A percentile compares a stretch with the other conserved stretches of the same genome.
These are phyloP conservation scores for Polypterus senegalus DNA, from an alignment of 2,113 vertebrate species.

Conservation along the genomic window DNA sequence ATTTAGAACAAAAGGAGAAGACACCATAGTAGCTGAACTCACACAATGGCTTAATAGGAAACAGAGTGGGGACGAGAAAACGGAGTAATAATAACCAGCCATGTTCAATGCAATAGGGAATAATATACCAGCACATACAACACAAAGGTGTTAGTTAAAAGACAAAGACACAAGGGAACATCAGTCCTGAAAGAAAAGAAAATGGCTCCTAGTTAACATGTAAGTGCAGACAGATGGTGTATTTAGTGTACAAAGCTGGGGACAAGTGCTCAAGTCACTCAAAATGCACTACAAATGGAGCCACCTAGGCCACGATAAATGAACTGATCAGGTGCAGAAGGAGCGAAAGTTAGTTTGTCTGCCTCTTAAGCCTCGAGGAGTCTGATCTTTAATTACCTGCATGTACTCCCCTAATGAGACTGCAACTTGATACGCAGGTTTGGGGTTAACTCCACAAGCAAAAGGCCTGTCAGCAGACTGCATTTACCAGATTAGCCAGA, in stretches of 20 bases:
- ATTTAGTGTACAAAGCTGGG: slow-evolving; percentile 28
- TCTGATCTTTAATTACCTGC: slow-evolving; percentile 29
- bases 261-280: slow-evolving; percentile 28
- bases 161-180: slow-evolving; percentile 24
- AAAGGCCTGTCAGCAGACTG: slow-evolving; percentile 7
- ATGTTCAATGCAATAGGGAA: slow-evolving; percentile 21
- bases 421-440: slow-evolving; percentile 29
- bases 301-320: slow-evolving; percentile 24
- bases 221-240: slow-evolving; percentile 52
- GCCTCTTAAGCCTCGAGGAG: background rate
- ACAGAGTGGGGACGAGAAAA: slow-evolving; percentile 28
- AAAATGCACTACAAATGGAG: slow-evolving; percentile 30
- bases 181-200: slow-evolving; percentile 32
- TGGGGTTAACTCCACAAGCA: slow-evolving; percentile 13
- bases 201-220: slow-evolving; percentile 31
- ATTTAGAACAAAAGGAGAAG: slow-evolving; percentile 52
- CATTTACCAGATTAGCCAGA: slow-evolving; percentile 5
- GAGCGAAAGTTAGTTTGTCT: slow-evolving; percentile 21
- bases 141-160: slow-evolving; percentile 13
- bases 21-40: slow-evolving; percentile 37
- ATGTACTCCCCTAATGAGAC: slow-evolving; percentile 27
- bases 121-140: slow-evolving; percentile 5
- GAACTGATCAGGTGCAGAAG: slow-evolving; percentile 29
- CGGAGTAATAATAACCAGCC: slow-evolving; percentile 45
- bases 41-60: slow-evolving; percentile 38